Percentiles rank a stretch among this genome's conserved stretches.
Evolutionary conservation across 2,797 vertebrate species (phyloP).

Genomic region (Garrulus glandarius): DNA sequence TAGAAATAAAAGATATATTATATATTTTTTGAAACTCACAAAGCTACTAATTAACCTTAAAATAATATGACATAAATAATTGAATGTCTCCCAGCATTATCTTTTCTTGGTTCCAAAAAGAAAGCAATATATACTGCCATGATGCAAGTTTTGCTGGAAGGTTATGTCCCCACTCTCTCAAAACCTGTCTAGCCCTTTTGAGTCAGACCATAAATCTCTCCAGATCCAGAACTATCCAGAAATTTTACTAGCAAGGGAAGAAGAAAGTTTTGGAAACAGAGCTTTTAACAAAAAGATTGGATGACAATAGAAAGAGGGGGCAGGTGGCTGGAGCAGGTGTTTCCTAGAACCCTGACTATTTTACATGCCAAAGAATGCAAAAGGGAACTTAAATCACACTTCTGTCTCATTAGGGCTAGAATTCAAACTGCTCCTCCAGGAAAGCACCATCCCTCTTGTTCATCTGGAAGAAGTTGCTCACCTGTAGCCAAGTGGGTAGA

Average conservation of each 20-base stretch:
- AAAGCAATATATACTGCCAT: neutral
- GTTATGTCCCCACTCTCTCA: neutral
- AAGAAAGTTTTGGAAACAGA: neutral
- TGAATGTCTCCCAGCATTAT: neutral
- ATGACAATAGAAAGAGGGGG: neutral
- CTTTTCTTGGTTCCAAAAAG: neutral
- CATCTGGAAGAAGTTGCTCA: neutral
- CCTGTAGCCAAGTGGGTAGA: neutral
- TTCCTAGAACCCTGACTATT: neutral
- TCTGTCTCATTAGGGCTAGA: neutral
- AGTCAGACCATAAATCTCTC: neutral
- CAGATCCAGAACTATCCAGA: neutral
- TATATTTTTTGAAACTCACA: neutral
- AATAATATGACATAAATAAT: neutral
- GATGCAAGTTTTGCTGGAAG: neutral
- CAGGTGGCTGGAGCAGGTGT: neutral
- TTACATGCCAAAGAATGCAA: neutral
- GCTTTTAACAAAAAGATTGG: neutral
- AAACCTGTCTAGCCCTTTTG: neutral
- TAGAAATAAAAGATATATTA: neutral
- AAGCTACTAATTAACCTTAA: neutral
- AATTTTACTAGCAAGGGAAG: neutral
- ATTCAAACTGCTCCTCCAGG: neutral
- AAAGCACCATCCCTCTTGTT: neutral
- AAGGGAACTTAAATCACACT: neutral